Evolutionary conservation across 2,797 vertebrate genomes (phyloP), one percentile per base, ranked within the genome.

Genomic region (Botia almorhae): DNA sequence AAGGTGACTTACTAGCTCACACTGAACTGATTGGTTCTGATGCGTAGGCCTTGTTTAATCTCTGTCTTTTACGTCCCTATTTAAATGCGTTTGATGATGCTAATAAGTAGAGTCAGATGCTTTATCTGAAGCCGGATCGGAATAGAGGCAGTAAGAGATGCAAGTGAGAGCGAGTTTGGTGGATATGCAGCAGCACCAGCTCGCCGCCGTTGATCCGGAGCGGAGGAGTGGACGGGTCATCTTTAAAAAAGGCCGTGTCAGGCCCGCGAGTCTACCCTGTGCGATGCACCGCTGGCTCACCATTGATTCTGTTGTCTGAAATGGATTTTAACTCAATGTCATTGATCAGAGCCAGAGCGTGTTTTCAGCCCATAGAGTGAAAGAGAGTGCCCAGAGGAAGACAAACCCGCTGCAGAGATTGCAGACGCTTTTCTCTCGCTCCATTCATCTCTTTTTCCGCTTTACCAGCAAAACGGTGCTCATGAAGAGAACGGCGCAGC

Each of bases 301-400:
- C 90, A 93, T 94, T 86, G 92, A 94, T 94, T 91, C 77, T 63
- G 84, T 82, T 86, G 88, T 89, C 82, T 89, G 89, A 91, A 93
- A 91, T 92, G 88, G 87, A 92, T 90, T 92, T 88, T 84, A 85
- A 91, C 88, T 93, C 91, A 80, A 91, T 93, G 87, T 85, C 89
- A 93, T 94, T 91, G 93, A 93, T 94, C 87, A 84, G 84, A 82
- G 78, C 87, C 91, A 88, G 91, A 90, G 89, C 90, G 87, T 91
- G 90, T 92, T 92, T 92, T 92, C 89, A 90, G 21, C 87, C 90
- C 88, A 86, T 87, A 87, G 75, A 56, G 33, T 55, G 76, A 55
- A 87, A 83, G 82, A 21, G 36, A 56, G 21, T 36, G 13, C 8
- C 6, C 29, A 48, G 51, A 70, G 48, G 23, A 70, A 53, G 55